Evolutionary conservation across 2,113 vertebrate genomes (phyloP).

Genomic region (Tautogolabrus adspersus): DNA sequence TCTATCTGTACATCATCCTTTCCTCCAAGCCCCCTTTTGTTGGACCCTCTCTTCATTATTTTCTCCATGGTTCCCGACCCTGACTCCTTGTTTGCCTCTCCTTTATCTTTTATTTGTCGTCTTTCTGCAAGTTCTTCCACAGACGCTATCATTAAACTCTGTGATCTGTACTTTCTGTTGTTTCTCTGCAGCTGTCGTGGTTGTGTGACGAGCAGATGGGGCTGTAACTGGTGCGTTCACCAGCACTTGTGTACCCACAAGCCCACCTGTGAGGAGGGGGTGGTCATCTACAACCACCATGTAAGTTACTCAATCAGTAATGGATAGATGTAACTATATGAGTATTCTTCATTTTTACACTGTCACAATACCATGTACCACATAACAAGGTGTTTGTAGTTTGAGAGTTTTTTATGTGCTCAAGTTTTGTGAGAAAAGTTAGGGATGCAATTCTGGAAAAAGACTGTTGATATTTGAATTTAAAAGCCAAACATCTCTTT

Average conservation of each 20-base stretch:
- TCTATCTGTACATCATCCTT: neutral
- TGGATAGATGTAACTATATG: too few relatives aligned
- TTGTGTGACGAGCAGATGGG: slow-evolving; percentile 94
- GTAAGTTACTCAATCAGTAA: slow-evolving; percentile 75
- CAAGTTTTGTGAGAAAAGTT: neutral
- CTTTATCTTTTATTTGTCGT: neutral
- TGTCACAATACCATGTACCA: neutral
- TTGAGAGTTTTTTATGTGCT: too few relatives aligned
- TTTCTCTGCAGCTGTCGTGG: slow-evolving; percentile 87
- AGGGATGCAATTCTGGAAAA: neutral
- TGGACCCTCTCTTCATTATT: too few relatives aligned
- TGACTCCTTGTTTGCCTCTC: neutral
- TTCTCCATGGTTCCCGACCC: neutral
- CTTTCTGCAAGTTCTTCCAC: neutral
- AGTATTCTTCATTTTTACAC: neutral
- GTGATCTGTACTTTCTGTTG: neutral
- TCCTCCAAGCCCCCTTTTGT: neutral
- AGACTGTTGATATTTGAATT: too few relatives aligned
- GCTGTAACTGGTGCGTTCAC: slow-evolving; percentile 97
- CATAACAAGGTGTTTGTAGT: neutral
- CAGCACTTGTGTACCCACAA: slow-evolving; percentile 95
- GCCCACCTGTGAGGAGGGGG: slow-evolving; percentile 88
- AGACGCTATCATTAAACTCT: neutral
- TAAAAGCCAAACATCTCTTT: too few relatives aligned
- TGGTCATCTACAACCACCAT: slow-evolving; percentile 92